Base-by-base conservation (phyloP, 1,140 invertebrate species). In the Cataglyphis hispanica region DNA sequence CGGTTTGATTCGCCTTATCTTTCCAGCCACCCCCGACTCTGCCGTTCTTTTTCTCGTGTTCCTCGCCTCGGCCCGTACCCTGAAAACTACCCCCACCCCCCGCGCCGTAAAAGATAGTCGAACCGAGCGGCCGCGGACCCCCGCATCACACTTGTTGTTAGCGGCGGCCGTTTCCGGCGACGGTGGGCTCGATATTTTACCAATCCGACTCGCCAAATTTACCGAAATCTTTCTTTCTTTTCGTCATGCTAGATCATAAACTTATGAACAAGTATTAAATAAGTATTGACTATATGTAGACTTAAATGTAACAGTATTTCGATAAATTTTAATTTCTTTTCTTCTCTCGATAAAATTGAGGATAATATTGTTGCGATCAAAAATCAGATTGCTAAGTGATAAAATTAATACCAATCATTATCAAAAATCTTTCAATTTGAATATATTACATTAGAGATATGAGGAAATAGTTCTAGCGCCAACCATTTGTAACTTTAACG, bases 1-100 rank as follows among this genome's bases (percentile, higher is more conserved):
- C 94, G 94, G 91, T 95, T 95, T 94, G 94, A 95, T 94, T 95
- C 93, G 94, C 94, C 94, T 95, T 95, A 95, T 95, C 94, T 93
- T 90, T 91, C 88, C 78, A 86, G 84, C 90, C 86, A 87, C 87
- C 91, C 87, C 86, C 76, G 76, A 89, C 85, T 43, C 88, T 84
- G 76, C 83, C 91, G 69, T 81, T 89, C 84, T 88, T 63, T 74
- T 91, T 88, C 89, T 86, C 86, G 89, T 88, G 81, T 87, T 89
- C 87, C 86, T 87, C 88, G 89, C 92, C 85, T 90, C 88, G 86
- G 84, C 90, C 86, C 88, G 63, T 85, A 60, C 86, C 37, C 74
- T 69, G 69, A 67, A 64, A 87, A 88, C 77, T 84, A 87, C 86
- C 84, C 58, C 25, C 27, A n/a, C 34, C 61, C n/a, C 61, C 19